phyloP scores from a whole-genome alignment of 2,113 vertebrate species.

The Apteryx owenii region DNA sequence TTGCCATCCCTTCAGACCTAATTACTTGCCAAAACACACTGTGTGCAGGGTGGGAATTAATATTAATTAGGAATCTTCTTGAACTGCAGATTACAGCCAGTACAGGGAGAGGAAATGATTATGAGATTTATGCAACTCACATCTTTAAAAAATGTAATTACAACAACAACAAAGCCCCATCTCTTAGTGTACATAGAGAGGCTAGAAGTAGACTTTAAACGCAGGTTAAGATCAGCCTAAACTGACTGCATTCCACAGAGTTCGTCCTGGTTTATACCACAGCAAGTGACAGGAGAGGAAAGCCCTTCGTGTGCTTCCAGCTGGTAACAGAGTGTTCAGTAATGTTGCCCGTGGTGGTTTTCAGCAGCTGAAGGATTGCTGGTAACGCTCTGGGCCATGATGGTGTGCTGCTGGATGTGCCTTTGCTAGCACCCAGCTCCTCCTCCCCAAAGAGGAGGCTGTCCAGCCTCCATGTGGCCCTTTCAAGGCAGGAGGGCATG shows the following conservation, averaged over 20 bases:
- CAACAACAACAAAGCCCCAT: slow-evolving; percentile 17
- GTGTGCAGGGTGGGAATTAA: slow-evolving; percentile 44
- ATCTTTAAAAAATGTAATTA: slow-evolving; percentile 42
- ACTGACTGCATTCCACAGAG: background rate
- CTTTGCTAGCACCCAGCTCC: background rate
- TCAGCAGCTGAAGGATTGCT: background rate
- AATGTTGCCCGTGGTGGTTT: background rate
- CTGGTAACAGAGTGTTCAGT: accelerated
- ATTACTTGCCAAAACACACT: slow-evolving; percentile 67
- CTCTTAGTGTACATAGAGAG: background rate
- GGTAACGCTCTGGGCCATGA: background rate
- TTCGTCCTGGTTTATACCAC: background rate
- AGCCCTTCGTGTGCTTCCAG: background rate
- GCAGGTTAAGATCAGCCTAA: background rate
- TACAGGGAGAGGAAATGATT: slow-evolving; percentile 53
- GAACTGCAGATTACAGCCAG: slow-evolving; percentile 45
- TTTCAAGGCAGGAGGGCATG: background rate
- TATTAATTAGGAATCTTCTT: slow-evolving; percentile 66
- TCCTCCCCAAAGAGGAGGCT: background rate
- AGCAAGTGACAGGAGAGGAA: background rate
- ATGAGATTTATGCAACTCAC: slow-evolving; percentile 47
- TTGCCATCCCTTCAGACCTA: slow-evolving; percentile 62
- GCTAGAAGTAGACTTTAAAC: background rate
- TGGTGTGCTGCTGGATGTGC: background rate
- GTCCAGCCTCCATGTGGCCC: background rate